phyloP scores from a whole-genome alignment of 2,113 vertebrate species.

The Neolamprologus kungweensis region DNA sequence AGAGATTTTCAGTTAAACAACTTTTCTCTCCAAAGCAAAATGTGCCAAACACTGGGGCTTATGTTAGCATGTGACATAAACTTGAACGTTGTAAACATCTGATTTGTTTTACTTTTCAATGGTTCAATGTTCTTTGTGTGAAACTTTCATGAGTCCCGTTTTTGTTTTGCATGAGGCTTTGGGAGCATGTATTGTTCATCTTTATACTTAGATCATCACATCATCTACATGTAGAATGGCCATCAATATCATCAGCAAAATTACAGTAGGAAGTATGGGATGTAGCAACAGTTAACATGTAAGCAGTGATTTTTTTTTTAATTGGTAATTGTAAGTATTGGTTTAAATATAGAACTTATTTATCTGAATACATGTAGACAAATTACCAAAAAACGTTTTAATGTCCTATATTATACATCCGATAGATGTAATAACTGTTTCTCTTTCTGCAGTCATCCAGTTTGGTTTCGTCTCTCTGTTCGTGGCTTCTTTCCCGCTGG shows the following conservation, averaged over 20 bases:
- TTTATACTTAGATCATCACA: neutral
- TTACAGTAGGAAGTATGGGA: neutral
- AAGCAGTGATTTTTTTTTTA: neutral
- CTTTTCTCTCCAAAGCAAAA: neutral
- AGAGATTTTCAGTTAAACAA: neutral
- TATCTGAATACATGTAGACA: neutral
- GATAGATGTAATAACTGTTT: neutral
- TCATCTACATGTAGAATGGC: neutral
- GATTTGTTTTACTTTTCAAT: neutral
- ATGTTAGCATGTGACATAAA: neutral
- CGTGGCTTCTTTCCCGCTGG: constrained; percentile 95
- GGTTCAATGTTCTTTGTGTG: neutral
- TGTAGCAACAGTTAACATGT: neutral
- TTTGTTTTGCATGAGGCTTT: neutral
- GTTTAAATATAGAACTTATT: neutral
- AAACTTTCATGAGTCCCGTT: neutral
- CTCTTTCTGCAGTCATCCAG: constrained; percentile 84
- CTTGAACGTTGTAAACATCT: neutral
- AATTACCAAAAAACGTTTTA: neutral
- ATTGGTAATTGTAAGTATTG: neutral
- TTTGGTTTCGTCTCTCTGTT: constrained; percentile 98
- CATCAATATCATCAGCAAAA: neutral
- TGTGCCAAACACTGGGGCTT: neutral
- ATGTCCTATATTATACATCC: neutral
- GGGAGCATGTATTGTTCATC: neutral